Evolutionary conservation across 1,140 invertebrate genomes (phyloP).

Genomic region (Stenopsyche tienmushanensis): DNA sequence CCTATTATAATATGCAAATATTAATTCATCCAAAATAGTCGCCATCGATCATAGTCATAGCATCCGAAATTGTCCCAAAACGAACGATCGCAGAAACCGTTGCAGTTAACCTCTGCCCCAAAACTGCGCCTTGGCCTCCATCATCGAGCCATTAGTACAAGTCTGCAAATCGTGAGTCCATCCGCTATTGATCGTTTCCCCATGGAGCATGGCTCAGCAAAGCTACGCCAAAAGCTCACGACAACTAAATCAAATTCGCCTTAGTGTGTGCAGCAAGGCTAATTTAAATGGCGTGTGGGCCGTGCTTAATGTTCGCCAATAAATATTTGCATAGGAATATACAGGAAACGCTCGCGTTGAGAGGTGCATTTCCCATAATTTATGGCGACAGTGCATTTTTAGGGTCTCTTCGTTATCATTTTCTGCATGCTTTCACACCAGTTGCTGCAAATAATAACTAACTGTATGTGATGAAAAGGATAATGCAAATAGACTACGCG

Average conservation of each 20-base stretch:
- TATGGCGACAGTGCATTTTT: no score
- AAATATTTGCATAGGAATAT: conserved; percentile 13
- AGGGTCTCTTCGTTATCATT: no score
- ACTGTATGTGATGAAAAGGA: no score
- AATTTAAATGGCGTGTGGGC: conserved; percentile 15
- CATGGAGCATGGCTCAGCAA: no score
- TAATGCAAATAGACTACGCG: no score
- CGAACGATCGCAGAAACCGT: not conserved
- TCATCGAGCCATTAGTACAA: not conserved
- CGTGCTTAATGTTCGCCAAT: not conserved
- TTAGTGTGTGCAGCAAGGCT: not conserved
- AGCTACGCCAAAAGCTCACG: conserved; percentile 5
- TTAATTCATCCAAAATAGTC: not conserved
- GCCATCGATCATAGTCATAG: not conserved
- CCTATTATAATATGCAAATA: not conserved
- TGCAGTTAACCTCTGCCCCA: not conserved
- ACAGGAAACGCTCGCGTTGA: conserved; percentile 12
- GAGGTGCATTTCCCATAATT: conserved; percentile 12
- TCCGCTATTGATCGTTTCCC: not conserved
- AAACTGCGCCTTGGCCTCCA: not conserved
- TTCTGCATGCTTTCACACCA: no score
- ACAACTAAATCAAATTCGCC: conserved; percentile 6
- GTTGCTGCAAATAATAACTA: no score
- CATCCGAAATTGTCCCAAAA: not conserved
- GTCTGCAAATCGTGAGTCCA: not conserved